These are phyloP conservation scores for Drosophila bocki DNA, from an alignment of 1,140 invertebrate species.

Conservation along the genomic window DNA sequence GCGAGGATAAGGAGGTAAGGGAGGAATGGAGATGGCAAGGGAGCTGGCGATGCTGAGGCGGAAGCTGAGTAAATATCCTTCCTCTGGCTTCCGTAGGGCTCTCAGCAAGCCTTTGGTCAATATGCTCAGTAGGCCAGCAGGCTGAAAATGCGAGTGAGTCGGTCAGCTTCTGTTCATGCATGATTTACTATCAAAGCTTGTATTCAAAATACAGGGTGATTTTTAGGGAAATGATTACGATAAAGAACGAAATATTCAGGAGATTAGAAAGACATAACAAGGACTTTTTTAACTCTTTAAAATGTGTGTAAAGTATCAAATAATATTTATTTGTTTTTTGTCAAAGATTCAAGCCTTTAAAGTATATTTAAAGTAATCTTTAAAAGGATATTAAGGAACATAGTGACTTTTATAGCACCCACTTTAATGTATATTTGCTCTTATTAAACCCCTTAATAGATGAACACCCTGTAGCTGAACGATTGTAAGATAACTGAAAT, in stretches of 20 bases:
- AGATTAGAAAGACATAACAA: neutral
- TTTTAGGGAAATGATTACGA: neutral
- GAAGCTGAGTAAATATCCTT: conserved; percentile 37
- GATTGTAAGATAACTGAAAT: conserved; percentile 16
- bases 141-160: conserved; percentile 15
- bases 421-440: too few species aligned
- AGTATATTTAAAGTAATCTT: too few species aligned
- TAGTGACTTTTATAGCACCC: too few species aligned
- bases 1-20: conserved; percentile 2
- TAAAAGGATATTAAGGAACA: too few species aligned
- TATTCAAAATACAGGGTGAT: conserved; percentile 19
- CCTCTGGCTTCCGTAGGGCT: conserved; percentile 13
- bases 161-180: conserved; percentile 36
- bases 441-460: too few species aligned
- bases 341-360: too few species aligned
- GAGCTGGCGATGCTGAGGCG: neutral
- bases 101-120: conserved; percentile 27
- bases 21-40: neutral
- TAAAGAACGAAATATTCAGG: neutral
- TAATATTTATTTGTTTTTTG: too few species aligned
- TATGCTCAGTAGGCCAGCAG: conserved; percentile 24
- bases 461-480: conserved; percentile 9
- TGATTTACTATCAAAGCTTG: conserved; percentile 41
- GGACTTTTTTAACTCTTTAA: neutral
- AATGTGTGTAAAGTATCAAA: too few species aligned